Evolutionary conservation across 2,113 vertebrate species (phyloP).

Genomic region (Notothenia coriiceps): DNA sequence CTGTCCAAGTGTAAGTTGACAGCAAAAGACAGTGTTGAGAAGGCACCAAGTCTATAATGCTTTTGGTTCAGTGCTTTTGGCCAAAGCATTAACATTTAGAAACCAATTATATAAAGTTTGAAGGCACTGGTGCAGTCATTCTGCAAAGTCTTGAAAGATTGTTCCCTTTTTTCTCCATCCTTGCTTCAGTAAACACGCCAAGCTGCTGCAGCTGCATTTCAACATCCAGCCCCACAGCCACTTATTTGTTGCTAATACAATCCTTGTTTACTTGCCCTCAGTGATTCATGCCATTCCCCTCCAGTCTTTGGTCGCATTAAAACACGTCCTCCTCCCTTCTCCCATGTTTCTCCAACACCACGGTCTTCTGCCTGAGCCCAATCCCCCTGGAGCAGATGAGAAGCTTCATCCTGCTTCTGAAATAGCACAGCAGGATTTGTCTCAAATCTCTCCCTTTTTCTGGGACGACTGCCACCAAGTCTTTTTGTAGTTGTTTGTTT

Average conservation of each 20-base stretch:
- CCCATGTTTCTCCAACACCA: constrained; percentile 4
- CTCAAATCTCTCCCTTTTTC: constrained; percentile 58
- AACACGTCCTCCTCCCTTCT: constrained; percentile 38
- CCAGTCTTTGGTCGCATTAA: constrained; percentile 49
- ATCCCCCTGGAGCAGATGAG: constrained; percentile 67
- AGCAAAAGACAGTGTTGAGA: constrained; percentile 17
- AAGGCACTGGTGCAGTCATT: constrained; percentile 37
- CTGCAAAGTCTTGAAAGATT: constrained; percentile 45
- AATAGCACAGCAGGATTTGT: constrained; percentile 68
- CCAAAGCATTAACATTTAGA: constrained; percentile 35
- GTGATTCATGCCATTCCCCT: constrained; percentile 34
- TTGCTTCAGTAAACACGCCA: constrained; percentile 36
- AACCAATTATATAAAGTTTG: constrained; percentile 50
- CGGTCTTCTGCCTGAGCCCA: constrained; percentile 47
- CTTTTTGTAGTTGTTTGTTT: constrained; percentile 57
- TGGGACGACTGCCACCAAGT: constrained; percentile 53
- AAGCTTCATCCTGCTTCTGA: constrained; percentile 54
- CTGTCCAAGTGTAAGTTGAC: constrained; percentile 3
- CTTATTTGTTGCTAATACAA: constrained; percentile 52
- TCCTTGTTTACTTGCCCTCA: constrained; percentile 61
- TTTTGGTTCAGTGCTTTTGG: constrained; percentile 9
- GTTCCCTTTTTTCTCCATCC: not conserved
- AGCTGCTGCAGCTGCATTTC: constrained; percentile 44
- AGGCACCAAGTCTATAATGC: not conserved
- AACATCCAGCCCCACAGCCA: constrained; percentile 29